These are phyloP conservation scores for Octopus bimaculoides DNA, from an alignment of 1,140 invertebrate genomes.

Conservation along the genomic window DNA sequence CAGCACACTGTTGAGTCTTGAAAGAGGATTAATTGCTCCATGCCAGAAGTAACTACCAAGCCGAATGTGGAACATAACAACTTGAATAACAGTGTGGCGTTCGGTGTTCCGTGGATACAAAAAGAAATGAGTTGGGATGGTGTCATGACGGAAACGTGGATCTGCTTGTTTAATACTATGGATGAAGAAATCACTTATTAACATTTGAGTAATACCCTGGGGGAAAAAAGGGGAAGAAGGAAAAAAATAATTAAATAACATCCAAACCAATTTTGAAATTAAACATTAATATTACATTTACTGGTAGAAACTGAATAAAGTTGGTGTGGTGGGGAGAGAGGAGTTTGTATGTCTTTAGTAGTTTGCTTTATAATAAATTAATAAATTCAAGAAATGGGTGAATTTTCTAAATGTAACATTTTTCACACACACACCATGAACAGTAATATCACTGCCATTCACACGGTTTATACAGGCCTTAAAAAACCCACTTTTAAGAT, in stretches of 20 bases:
- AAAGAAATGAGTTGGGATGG: slow-evolving; percentile 26
- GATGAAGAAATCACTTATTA: slow-evolving; percentile 22
- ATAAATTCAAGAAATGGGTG: neutral
- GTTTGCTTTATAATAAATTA: neutral
- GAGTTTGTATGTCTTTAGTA: neutral
- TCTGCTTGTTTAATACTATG: slow-evolving; percentile 6
- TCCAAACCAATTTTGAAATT: neutral
- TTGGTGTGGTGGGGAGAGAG: no score
- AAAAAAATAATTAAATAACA: neutral
- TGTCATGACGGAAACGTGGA: slow-evolving; percentile 11
- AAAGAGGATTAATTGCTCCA: slow-evolving; percentile 23
- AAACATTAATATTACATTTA: neutral
- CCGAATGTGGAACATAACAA: slow-evolving; percentile 42
- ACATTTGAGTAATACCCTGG: slow-evolving; percentile 22
- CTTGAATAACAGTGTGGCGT: slow-evolving; percentile 33
- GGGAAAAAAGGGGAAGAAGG: slow-evolving; percentile 14
- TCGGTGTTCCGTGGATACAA: slow-evolving; percentile 24
- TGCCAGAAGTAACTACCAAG: slow-evolving; percentile 35
- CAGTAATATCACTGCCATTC: neutral
- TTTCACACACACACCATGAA: neutral
- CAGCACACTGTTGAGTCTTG: slow-evolving; percentile 7
- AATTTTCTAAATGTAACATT: neutral
- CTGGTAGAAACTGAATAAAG: no score
- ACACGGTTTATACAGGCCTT: neutral
- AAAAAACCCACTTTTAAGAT: neutral